These are phyloP conservation scores for Chionis minor DNA, from an alignment of 2,113 vertebrate genomes.

Conservation along the genomic window DNA sequence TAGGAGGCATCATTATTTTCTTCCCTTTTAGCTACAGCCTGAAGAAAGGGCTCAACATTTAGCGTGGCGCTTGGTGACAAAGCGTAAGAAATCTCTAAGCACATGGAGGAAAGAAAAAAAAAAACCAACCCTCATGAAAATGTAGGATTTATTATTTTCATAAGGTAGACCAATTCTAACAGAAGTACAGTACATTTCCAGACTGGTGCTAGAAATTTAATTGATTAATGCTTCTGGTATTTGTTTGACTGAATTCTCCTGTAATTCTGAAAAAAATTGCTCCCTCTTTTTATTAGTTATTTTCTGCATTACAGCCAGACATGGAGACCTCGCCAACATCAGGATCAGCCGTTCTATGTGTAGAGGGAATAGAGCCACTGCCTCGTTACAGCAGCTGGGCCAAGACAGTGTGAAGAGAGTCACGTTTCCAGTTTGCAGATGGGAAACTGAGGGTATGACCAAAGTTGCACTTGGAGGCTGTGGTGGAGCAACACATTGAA, in stretches of 20 bases:
- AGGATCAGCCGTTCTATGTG: background rate
- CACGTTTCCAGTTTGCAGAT: background rate
- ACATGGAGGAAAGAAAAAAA: background rate
- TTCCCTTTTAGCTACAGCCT: background rate
- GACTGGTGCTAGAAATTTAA: background rate
- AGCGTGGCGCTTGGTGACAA: background rate
- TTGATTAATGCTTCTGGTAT: constrained; percentile 1
- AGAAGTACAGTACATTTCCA: background rate
- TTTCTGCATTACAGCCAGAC: background rate
- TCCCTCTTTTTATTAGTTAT: background rate
- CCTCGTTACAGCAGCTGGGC: background rate
- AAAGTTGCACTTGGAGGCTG: background rate
- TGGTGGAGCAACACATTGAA: background rate
- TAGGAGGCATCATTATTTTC: constrained; percentile 24
- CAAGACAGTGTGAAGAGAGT: background rate
- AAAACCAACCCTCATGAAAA: background rate
- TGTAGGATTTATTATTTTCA: constrained; percentile 63
- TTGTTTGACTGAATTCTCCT: constrained; percentile 23
- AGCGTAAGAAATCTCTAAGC: background rate
- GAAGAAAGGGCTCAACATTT: constrained; percentile 1
- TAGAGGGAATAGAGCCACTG: background rate
- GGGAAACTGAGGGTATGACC: background rate
- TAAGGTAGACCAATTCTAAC: constrained; percentile 13
- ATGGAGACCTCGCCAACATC: background rate
- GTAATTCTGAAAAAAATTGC: background rate